Evolutionary conservation across 2,888 invertebrate species (phyloP), one percentile per base, ranked within the genome.

Genomic region (Agrochola lychnidis): DNA sequence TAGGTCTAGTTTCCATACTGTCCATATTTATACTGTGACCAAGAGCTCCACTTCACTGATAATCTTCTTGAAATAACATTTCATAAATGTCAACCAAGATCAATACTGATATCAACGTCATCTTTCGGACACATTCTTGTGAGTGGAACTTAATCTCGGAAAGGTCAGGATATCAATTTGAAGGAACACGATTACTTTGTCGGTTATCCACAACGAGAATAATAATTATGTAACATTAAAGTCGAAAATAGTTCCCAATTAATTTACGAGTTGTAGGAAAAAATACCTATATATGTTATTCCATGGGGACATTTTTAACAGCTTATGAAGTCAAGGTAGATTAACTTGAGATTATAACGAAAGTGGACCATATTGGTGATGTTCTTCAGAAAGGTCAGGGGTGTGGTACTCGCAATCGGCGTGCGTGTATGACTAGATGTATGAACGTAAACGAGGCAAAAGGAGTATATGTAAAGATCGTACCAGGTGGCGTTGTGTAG

Each of bases 111-210:
- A 61, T 36, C 42, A 48, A 66, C 30, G 2, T 36, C 25, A 7
- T 30, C n/a, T 14, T 56, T 30, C 1, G 14, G n/a, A 73, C 16
- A 42, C 19, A 19, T 62, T 45, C 45, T 30, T 30, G 59, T 69
- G 69, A 69, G 79, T 30, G 59, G 7, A 25, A 57, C 40, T 69
- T 69, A 51, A 59, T 66, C 53, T 61, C 14, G 1, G 6, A 75
- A 79, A 79, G 79, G 79, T 79, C 69, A 75, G 30, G n/a, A 56
- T 70, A 75, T 61, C n/a, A 61, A 75, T 56, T 69, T 59, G 59
- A 56, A 48, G 53, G 59, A 57, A 66, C 9, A 56, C 42, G 42
- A 74, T 79, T 74, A 79, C 68, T 68, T 74, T 25, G 19, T 45
- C 57, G 14, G 36, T 79, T 59, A 74, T 53, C 45, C 62, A n/a